Evolutionary conservation across 2,888 invertebrate species (phyloP).

Genomic region (Platyscelio sp.): DNA sequence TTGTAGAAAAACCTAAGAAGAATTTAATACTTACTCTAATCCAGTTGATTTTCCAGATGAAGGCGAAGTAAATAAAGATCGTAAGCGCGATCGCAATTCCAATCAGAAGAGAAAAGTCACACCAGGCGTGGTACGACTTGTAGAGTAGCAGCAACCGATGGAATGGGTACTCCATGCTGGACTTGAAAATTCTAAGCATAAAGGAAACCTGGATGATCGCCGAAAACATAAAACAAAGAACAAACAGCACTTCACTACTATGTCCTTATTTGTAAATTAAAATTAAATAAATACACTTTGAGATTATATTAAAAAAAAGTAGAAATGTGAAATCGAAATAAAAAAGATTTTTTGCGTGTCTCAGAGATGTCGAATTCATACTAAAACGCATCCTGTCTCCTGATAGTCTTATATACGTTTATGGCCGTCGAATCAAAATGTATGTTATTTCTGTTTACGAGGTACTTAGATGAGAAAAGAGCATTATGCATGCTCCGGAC

Average conservation of each 20-base stretch:
- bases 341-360: constrained; percentile 28
- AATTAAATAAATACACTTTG: no score
- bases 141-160: constrained; percentile 39
- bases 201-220: constrained; percentile 30
- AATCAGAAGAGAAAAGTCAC: constrained; percentile 44
- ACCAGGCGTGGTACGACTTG: constrained; percentile 39
- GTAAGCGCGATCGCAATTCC: constrained; percentile 50
- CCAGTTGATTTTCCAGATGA: constrained; percentile 81
- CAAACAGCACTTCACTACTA: constrained; percentile 15
- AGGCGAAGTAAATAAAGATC: constrained; percentile 76
- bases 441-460: constrained; percentile 68
- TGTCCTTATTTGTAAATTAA: background rate
- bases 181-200: constrained; percentile 6
- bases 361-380: constrained; percentile 15
- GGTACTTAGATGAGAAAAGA: constrained; percentile 53
- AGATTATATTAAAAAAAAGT: no score
- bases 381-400: constrained; percentile 41
- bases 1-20: background rate
- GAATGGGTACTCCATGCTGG: constrained; percentile 50
- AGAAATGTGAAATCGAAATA: no score
- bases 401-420: constrained; percentile 61
- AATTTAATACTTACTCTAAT: constrained; percentile 77
- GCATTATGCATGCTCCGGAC: constrained; percentile 71
- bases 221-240: constrained; percentile 37
- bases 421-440: constrained; percentile 60